Percentiles rank a stretch among this genome's conserved stretches.
These are phyloP conservation scores for Turritopsis dohrnii DNA, from an alignment of 30 jellyfish, hydroid and myxozoan species.

Conservation along the genomic window DNA sequence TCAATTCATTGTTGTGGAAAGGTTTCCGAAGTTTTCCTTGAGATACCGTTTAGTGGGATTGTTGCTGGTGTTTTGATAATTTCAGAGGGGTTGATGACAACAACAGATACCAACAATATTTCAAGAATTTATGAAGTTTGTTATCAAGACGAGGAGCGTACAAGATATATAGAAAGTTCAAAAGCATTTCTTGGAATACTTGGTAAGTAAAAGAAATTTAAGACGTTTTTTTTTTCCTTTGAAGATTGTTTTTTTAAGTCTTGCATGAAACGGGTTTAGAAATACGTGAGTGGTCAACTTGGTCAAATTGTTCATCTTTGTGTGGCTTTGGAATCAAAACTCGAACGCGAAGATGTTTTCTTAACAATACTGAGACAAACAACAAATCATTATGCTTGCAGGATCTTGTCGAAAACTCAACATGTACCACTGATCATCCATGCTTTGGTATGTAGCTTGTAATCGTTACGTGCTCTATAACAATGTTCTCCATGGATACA, in stretches of 20 bases:
- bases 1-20: too few species aligned
- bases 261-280: background rate
- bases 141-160: background rate
- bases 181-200: background rate
- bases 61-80: background rate
- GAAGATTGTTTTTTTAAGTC: background rate
- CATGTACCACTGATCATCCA: background rate
- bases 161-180: background rate
- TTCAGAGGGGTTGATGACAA: background rate
- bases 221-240: too few species aligned
- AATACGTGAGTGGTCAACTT: background rate
- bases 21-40: too few species aligned
- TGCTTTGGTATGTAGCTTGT: background rate
- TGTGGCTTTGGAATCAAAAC: background rate
- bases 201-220: background rate
- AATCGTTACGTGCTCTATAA: too few species aligned
- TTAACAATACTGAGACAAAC: background rate
- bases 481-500: background rate
- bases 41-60: background rate
- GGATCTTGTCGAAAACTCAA: background rate
- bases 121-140: background rate
- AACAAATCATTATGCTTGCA: background rate
- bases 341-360: background rate
- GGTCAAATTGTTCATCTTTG: background rate
- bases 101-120: background rate